Evolutionary conservation across 1,140 invertebrate species (phyloP), one percentile per base, ranked within the genome.

Genomic region (Piezodorus guildinii): DNA sequence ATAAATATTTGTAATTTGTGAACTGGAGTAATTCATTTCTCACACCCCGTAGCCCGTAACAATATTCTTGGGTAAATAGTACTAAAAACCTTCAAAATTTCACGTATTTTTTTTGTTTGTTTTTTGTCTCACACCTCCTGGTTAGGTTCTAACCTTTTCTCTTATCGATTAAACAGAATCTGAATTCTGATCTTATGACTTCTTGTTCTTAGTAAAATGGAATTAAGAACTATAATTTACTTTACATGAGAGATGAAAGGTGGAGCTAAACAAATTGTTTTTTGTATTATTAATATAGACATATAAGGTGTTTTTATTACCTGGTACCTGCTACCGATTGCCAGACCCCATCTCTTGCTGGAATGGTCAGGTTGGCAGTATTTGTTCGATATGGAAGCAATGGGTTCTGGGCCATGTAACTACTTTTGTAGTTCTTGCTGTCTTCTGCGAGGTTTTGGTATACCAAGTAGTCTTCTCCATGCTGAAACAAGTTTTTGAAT

Each of bases 251-350:
- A 46, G 10, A 46, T 46, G 45, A 12, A 46, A 64, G 17, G 25
- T 61, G 44, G 61, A n/a, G n/a, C n/a, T n/a, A n/a, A n/a, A n/a
- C n/a, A n/a, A n/a, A n/a, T n/a, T n/a, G n/a, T n/a, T n/a, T n/a
- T n/a, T n/a, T n/a, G n/a, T n/a, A n/a, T n/a, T n/a, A n/a, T n/a
- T n/a, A n/a, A 3, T 19, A 46, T 16, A 14, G 12, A 16, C 15
- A 46, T 15, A 58, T 49, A 44, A 46, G 58, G 3, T 3, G 45
- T 4, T 46, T 46, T 3, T n/a, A 49, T 62, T 69, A 77, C 76
- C 74, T 77, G 19, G 76, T 81, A 45, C 78, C 79, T 62, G 78
- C 77, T 62, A 82, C 79, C 66, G 74, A 75, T 72, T 81, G 80
- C 80, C 80, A 82, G 60, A 72, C 71, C 19, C 79, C 80, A 66